A percentile compares a stretch with the other conserved stretches of the same genome.
Conservation (phyloP, 2,113 vertebrate genomes). For the Ailuropoda melanoleuca region DNA sequence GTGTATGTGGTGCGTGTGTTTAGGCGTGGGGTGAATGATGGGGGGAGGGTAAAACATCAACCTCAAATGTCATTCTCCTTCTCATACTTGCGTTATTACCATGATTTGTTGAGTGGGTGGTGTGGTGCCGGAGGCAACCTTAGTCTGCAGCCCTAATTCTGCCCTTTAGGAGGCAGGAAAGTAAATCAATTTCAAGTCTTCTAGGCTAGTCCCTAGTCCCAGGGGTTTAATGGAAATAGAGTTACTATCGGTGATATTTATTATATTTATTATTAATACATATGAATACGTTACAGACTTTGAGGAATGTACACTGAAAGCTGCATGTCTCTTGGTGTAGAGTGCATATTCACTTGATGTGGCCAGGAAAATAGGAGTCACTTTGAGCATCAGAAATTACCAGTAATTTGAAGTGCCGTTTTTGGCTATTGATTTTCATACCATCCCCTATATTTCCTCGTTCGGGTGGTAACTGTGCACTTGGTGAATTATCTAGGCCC, state of each 20-base stretch:
- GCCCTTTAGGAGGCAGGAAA: background rate
- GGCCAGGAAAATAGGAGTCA: background rate
- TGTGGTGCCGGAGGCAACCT: background rate
- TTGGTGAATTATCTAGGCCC: background rate
- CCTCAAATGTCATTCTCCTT: background rate
- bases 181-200: conserved; percentile 34
- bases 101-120: background rate
- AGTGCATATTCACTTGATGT: conserved; percentile 21
- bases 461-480: background rate
- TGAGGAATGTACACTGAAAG: background rate
- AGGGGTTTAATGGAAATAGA: background rate
- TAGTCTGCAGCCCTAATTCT: background rate
- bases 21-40: background rate
- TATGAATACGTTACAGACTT: background rate
- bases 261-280: conserved; percentile 35
- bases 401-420: conserved; percentile 16
- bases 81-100: background rate
- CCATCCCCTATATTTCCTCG: background rate
- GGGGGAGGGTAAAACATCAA: background rate
- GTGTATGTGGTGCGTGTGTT: background rate
- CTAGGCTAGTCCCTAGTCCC: background rate
- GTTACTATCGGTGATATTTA: conserved; percentile 39
- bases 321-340: background rate
- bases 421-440: conserved; percentile 26
- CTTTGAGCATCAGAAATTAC: conserved; percentile 36